Evolutionary conservation across 1,140 invertebrate genomes (phyloP), one percentile per base, ranked within the genome.

Genomic region (Drosophila leontia): DNA sequence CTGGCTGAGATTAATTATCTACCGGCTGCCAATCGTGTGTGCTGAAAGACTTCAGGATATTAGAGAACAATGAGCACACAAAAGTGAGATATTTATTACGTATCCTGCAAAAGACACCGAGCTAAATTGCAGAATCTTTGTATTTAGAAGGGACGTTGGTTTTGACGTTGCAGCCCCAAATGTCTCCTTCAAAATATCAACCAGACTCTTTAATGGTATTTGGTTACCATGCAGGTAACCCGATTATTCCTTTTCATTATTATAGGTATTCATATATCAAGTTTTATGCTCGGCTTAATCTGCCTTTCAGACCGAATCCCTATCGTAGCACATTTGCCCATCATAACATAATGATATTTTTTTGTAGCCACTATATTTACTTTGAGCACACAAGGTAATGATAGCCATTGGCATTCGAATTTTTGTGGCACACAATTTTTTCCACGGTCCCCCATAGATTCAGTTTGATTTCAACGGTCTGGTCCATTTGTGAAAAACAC

Each of bases 311-410:
- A 15, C 26, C 8, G 4, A 47, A 32, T 37, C 47, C 34, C 48
- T 19, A 26, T 68, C 0, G 17, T 35, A n/a, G 15, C 45, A 50
- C 35, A 50, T 51, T 68, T 68, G 41, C 45, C 58, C 17, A 57
- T 42, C 37, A 13, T 68, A 39, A 37, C 29, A 50, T 17, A 23
- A 35, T 26, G 68, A 2, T 34, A 41, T 7, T 11, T 12, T 32
- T 68, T 48, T 29, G 15, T 23, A 12, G 4, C 15, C 17, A 9
- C 19, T 12, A 23, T 71, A 6, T 56, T 41, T 50, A 42, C 53
- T 50, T 47, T n/a, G 35, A 50, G 17, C 9, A 48, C 44, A 71
- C 29, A 70, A 29, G 44, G 64, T 59, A 71, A 71, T 72, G 53
- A 59, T 50, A 58, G 17, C 44, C 51, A 58, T 9, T 69, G 34